Conservation (phyloP, 2,888 invertebrate species). For the Drosophila paracracens region DNA sequence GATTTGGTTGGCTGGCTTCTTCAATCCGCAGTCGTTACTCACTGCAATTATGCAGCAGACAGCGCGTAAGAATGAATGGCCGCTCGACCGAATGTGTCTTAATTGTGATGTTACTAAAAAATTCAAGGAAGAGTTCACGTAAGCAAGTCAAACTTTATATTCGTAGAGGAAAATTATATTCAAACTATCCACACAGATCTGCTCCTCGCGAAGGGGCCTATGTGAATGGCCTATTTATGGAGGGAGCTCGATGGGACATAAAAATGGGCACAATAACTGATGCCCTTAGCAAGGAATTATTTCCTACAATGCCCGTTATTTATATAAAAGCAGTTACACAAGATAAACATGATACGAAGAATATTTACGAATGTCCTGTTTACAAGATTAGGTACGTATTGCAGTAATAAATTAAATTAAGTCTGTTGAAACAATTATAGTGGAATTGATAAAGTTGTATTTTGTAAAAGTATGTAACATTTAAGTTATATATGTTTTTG, state of each 20-base stretch:
- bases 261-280: constrained; percentile 92
- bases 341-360: constrained; percentile 95
- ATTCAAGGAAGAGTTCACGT: constrained; percentile 92
- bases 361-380: constrained; percentile 96
- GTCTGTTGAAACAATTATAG: neutral
- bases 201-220: constrained; percentile 96
- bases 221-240: constrained; percentile 95
- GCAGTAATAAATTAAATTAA: constrained; percentile 20
- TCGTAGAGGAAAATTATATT: neutral
- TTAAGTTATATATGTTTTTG: no score
- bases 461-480: no score
- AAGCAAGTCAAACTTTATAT: constrained; percentile 62
- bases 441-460: neutral
- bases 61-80: constrained; percentile 97
- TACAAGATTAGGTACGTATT: constrained; percentile 91
- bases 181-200: constrained; percentile 85
- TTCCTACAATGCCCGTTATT: constrained; percentile 95
- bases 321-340: constrained; percentile 94
- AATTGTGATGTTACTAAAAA: constrained; percentile 98
- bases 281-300: constrained; percentile 94
- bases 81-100: constrained; percentile 97
- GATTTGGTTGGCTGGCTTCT: constrained; percentile 97
- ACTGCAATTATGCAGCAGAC: constrained; percentile 99
- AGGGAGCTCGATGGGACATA: constrained; percentile 97
- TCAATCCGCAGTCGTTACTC: constrained; percentile 98